Percentiles rank a stretch among this genome's conserved stretches.
Evolutionary conservation across 2,113 vertebrate species (phyloP).

Genomic region (Nothobranchius furzeri): DNA sequence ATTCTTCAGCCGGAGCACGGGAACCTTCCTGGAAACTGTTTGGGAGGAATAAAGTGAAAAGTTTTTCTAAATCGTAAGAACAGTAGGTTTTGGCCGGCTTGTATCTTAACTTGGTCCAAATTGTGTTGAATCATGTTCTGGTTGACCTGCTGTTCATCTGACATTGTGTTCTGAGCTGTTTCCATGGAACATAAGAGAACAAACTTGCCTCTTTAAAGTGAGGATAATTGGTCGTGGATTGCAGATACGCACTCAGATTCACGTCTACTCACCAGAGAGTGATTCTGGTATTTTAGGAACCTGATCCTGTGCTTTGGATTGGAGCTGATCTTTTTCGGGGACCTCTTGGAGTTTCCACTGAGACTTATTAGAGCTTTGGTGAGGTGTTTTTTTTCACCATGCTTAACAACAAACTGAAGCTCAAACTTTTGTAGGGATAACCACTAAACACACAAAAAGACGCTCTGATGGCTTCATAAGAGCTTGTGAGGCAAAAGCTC

Average conservation of each 20-base stretch:
- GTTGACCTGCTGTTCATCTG: conserved; percentile 29
- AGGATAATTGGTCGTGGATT: conserved; percentile 29
- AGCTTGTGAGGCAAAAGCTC: not conserved
- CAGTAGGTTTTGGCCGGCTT: conserved; percentile 14
- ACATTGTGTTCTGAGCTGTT: conserved; percentile 24
- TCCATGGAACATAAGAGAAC: conserved; percentile 20
- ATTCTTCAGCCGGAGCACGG: not conserved
- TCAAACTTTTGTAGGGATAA: too few species aligned
- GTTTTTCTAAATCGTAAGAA: conserved; percentile 3
- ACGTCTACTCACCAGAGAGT: conserved; percentile 19
- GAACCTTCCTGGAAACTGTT: conserved; percentile 5
- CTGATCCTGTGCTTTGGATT: conserved; percentile 47
- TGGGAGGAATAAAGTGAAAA: conserved; percentile 14
- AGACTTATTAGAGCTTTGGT: conserved; percentile 10
- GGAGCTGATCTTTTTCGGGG: conserved; percentile 24
- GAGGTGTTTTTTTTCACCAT: conserved; percentile 28
- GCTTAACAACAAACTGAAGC: too few species aligned
- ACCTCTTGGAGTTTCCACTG: conserved; percentile 38
- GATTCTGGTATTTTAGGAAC: conserved; percentile 52
- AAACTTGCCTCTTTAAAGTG: conserved; percentile 1
- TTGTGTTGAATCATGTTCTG: conserved; percentile 36
- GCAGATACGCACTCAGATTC: conserved; percentile 9
- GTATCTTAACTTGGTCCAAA: conserved; percentile 4
- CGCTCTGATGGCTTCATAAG: too few species aligned
- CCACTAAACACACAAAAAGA: too few species aligned